A percentile compares a stretch with the other conserved stretches of the same genome.
These are phyloP conservation scores for Periophthalmus magnuspinnatus DNA, from an alignment of 2,797 vertebrate genomes.

Conservation along the genomic window DNA sequence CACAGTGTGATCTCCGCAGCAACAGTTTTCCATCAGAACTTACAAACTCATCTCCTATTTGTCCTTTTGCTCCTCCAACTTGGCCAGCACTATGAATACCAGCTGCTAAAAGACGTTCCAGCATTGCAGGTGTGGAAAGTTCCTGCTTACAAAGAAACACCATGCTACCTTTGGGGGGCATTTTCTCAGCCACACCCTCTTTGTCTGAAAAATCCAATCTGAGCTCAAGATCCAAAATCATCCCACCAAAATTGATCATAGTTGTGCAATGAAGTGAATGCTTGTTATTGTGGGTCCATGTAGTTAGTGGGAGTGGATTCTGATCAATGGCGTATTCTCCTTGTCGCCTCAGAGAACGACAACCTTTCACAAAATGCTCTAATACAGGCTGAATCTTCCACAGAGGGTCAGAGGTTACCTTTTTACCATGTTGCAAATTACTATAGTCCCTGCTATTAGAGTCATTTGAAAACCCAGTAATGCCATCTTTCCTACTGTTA, in stretches of 20 bases:
- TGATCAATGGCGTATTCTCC: constrained; percentile 75
- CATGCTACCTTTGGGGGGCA: constrained; percentile 72
- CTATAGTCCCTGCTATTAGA: not conserved
- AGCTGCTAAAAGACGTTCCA: constrained; percentile 73
- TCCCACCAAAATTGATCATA: constrained; percentile 69
- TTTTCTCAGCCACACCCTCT: constrained; percentile 72
- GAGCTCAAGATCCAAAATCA: constrained; percentile 72
- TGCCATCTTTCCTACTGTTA: constrained; percentile 11
- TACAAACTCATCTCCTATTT: constrained; percentile 81
- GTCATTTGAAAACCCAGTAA: constrained; percentile 5
- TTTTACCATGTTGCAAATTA: constrained; percentile 16
- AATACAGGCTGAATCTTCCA: constrained; percentile 72
- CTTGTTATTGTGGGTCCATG: constrained; percentile 43
- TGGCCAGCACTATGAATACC: constrained; percentile 78
- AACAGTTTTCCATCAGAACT: constrained; percentile 80
- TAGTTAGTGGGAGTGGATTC: constrained; percentile 70
- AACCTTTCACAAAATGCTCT: constrained; percentile 67
- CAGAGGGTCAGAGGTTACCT: constrained; percentile 61
- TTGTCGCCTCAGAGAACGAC: constrained; percentile 57
- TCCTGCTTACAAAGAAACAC: constrained; percentile 82
- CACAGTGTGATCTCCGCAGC: constrained; percentile 75
- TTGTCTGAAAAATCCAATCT: constrained; percentile 66
- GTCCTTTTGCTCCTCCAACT: constrained; percentile 76
- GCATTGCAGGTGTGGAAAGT: constrained; percentile 79
- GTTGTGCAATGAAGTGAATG: constrained; percentile 71